Base-by-base conservation (phyloP, 2,888 invertebrate genomes). In the Mythimna ferrago region DNA sequence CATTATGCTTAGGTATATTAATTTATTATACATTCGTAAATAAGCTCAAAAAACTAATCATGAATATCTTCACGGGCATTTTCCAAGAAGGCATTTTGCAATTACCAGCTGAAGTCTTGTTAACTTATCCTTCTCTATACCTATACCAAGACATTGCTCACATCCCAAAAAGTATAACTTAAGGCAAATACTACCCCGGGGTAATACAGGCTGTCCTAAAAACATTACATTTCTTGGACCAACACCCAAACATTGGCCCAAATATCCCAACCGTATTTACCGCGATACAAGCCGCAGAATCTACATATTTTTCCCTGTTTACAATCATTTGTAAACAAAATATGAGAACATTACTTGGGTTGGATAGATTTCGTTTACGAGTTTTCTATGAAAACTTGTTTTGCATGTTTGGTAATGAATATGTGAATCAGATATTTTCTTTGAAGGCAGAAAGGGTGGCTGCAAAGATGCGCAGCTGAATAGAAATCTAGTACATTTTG, bases 311-410 rank as follows among this genome's bases (percentile, higher is more conserved):
- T 51, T 67, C 44, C 62, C 11, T 67, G 32, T 82, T 84, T 66
- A 81, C 76, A 81, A 76, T 76, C n/a, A 81, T 82, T 84, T 84
- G 85, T 76, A 66, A 82, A 81, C 72, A 81, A 76, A 71, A 81
- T 82, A 84, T 65, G 54, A 56, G 32, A 56, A 53, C 67, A 60
- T 63, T 68, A 66, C 66, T 83, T 57, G 65, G 65, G 70, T 35
- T 21, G 32, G 9, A 68, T 71, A 71, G 57, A 71, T 83, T 75
- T 65, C 48, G 66, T 69, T 79, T 41, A 58, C 53, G 60, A 61
- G 44, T 80, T 69, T 75, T 67, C 54, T 65, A 58, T 67, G 66
- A 62, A 66, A 80, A 58, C 26, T 51, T 61, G 58, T 54, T 51
- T 14, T 16, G 10, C 35, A 26, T 70, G 41, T 58, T 66, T 66